Conservation (phyloP, 2,797 vertebrate species). For the Dipus sagitta region DNA sequence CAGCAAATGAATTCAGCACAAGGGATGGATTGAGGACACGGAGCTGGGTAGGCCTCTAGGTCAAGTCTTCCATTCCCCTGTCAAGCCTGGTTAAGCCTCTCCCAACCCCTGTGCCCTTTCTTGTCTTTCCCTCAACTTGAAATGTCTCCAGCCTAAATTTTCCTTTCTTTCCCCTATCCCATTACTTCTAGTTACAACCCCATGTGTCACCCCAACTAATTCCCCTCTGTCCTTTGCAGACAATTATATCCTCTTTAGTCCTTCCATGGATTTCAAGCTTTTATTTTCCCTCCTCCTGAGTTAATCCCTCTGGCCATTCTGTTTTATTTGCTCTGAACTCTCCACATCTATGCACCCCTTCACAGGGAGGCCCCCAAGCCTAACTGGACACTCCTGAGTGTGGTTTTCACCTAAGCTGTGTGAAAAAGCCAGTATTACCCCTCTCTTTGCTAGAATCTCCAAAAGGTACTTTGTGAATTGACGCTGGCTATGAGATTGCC, state of each 20-base stretch:
- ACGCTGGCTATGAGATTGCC: slow-evolving; percentile 8
- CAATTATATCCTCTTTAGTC: slow-evolving; percentile 40
- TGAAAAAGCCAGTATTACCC: neutral
- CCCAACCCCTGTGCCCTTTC: neutral
- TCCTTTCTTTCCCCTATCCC: slow-evolving; percentile 39
- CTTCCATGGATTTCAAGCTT: slow-evolving; percentile 46
- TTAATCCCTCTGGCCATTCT: slow-evolving; percentile 49
- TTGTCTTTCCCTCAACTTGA: slow-evolving; percentile 34
- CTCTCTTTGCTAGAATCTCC: slow-evolving; percentile 33
- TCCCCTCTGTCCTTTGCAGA: slow-evolving; percentile 55
- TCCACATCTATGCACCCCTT: neutral
- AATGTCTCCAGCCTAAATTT: slow-evolving; percentile 40
- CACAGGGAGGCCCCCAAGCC: neutral
- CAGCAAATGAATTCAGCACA: neutral
- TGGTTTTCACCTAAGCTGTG: neutral
- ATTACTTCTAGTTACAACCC: slow-evolving; percentile 56
- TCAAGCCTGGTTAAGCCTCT: slow-evolving; percentile 18
- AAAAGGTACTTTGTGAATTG: slow-evolving; percentile 11
- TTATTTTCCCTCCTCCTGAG: neutral
- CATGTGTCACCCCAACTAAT: slow-evolving; percentile 48
- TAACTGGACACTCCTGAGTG: neutral
- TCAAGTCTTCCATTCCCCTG: slow-evolving; percentile 51
- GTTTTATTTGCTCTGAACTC: slow-evolving; percentile 41
- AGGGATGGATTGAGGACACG: slow-evolving; percentile 50
- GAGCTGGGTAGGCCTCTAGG: slow-evolving; percentile 48